These are phyloP conservation scores for Perizoma affinitatum DNA, from an alignment of 2,888 invertebrate genomes.

Conservation along the genomic window DNA sequence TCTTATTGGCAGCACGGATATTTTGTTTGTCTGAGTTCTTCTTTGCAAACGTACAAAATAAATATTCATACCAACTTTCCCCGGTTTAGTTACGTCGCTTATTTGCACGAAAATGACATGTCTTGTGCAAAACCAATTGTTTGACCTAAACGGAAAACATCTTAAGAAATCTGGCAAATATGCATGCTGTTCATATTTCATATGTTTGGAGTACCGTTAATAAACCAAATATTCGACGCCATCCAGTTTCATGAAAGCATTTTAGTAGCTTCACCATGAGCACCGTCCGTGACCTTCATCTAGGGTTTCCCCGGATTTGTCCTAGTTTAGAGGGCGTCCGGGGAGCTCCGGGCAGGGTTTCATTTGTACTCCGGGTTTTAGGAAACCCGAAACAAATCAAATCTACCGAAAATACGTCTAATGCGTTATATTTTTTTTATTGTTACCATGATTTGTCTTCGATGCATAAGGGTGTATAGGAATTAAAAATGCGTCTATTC, in stretches of 20 bases:
- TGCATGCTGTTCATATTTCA: background rate
- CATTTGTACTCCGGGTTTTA: too few relatives aligned
- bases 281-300: too few relatives aligned
- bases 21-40: constrained; percentile 12
- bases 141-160: constrained; percentile 15
- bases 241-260: background rate
- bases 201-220: constrained; percentile 1
- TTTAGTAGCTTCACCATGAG: too few relatives aligned
- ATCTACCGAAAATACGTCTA: too few relatives aligned
- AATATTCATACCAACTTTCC: constrained; percentile 27
- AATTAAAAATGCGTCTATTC: too few relatives aligned
- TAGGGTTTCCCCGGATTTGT: too few relatives aligned
- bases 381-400: too few relatives aligned
- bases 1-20: constrained; percentile 9
- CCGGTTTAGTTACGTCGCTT: constrained; percentile 22
- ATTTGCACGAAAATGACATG: constrained; percentile 24
- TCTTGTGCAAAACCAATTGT: constrained; percentile 23
- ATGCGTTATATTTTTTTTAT: too few relatives aligned
- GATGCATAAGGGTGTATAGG: too few relatives aligned
- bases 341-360: too few relatives aligned
- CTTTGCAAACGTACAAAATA: constrained; percentile 17
- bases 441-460: too few relatives aligned
- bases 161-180: constrained; percentile 17
- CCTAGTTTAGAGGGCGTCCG: too few relatives aligned
- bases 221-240: constrained; percentile 8